Base-by-base conservation (phyloP, 1,140 invertebrate species). In the Cecropterus lyciades region DNA sequence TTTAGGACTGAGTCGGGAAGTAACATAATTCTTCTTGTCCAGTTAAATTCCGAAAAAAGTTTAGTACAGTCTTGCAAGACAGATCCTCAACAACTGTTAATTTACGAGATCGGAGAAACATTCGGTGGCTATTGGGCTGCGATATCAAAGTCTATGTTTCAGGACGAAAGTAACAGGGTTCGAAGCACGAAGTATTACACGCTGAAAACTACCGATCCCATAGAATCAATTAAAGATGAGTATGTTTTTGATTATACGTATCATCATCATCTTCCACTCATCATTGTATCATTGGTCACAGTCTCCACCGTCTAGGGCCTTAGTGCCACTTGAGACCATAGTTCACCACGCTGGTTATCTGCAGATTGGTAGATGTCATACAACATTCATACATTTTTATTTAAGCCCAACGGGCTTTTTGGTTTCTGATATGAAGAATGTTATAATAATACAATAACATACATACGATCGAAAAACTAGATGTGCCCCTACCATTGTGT, bases 91-190 rank as follows among this genome's bases (percentile, higher is more conserved):
- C 86, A 87, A 65, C 55, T 91, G 5, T 20, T 82, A 5, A 76
- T 91, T 11, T 89, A 87, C 37, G 85, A 85, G 30, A 67, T 89
- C 14, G 81, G 81, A 0, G 84, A 89, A 64, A 87, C 85, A 0
- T 89, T 85, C 27, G 86, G 87, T 1, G 87, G 87, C 0, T 91
- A 91, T 48, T 89, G 86, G 87, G 86, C 79, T 0, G 64, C 75
- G 1, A 24, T 89, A 9, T 77, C 85, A 0, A 71, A 81, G 0
- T 63, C 42, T 13, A 11, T 87, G n/a, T 67, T 86, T 9, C 14
- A 15, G 52, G 37, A 48, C 10, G 40, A 63, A 69, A 55, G 6
- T 13, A 6, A 1, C 16, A 51, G 10, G 9, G 6, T 4, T 10
- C 33, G 33, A 37, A 37, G 13, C 14, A 10, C 3, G 53, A 69